Evolutionary conservation across 2,113 vertebrate species (phyloP), one percentile per base, ranked within the genome.

Genomic region (Neolamprologus cancellatus): DNA sequence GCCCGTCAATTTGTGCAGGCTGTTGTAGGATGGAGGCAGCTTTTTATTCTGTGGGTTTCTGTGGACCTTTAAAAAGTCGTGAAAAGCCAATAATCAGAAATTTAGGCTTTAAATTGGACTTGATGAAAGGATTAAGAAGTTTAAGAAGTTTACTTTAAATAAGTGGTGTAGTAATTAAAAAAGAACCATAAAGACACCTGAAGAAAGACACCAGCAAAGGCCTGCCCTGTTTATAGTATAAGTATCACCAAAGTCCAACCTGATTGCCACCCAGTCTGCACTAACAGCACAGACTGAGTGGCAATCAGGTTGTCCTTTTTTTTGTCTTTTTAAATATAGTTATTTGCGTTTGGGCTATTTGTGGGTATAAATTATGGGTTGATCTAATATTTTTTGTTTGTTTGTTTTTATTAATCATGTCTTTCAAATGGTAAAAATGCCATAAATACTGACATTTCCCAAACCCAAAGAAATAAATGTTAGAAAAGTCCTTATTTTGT

Each of bases 1-100:
- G 64, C 84, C 74, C 79, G 79, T 88, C 85, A 89, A 84, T 93
- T 92, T 90, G 74, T 13, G 25, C 25, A 32, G 44, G 25, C 15
- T 48, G 25, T 76, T 66, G n/a, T 66, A 15, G 30, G 48, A 32
- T 36, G 64, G 30, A 32, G 8, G 41, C 18, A 17, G 8, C 11
- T 66, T 9, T 52, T 74, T 32, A 81, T 71, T 83, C 6, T 23
- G 18, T 66, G 44, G 25, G 71, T 50, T 50, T 76, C 71, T 48
- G 71, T 50, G 25, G 71, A 18, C 9, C 44, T 28, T 76, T 50
- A n/a, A 48, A 76, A 76, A 50, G 10, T 48, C 10, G 1, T 50
- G 25, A 76, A 30, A 50, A 30, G 17, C 44, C 44, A 76, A 48
- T 50, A 50, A 76, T 48, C 44, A 50, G 17, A 13, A 76, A 76